Evolutionary conservation across 2,888 invertebrate genomes (phyloP), one percentile per base, ranked within the genome.

Genomic region (Ethmia dodecea): DNA sequence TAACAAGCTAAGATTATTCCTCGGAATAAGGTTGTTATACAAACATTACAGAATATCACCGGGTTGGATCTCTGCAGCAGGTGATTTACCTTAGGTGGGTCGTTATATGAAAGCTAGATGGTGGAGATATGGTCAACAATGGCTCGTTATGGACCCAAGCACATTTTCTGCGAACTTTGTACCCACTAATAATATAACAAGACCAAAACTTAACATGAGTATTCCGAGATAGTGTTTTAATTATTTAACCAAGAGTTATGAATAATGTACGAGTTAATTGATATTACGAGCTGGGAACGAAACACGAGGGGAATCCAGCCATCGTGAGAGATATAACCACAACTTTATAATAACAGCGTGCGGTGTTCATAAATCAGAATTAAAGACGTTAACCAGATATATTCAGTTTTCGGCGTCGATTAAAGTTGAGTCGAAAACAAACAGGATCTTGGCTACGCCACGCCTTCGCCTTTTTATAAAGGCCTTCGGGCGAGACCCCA

Each of bases 291-390:
- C 60, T 62, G 64, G 62, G 67, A 70, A 69, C 62, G 65, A 69
- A 51, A 40, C 36, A 30, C 8, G 28, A 52, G 72, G 70, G 74
- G 72, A 67, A 66, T 66, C 56, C 51, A 52, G 45, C 60, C 64
- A 52, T 60, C 53, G 56, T 65, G 55, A 60, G 62, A 66, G 64
- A 71, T 65, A 64, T 38, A 65, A 58, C 66, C 62, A 70, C 67
- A 69, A 67, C 64, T 67, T 71, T 52, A 70, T 77, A 76, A 74
- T 76, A 75, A 81, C 70, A 70, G 63, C 73, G 66, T 67, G 69
- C 67, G 66, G 70, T 63, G 55, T 65, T 69, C 69, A 83, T 81
- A 83, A 84, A 83, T 84, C 75, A 79, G 70, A 77, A 78, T 79
- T 79, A 81, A 74, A 70, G 62, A 74, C 61, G 61, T 58, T 69